Conservation (phyloP, 1,140 invertebrate species). For the Drosophila elegans region DNA sequence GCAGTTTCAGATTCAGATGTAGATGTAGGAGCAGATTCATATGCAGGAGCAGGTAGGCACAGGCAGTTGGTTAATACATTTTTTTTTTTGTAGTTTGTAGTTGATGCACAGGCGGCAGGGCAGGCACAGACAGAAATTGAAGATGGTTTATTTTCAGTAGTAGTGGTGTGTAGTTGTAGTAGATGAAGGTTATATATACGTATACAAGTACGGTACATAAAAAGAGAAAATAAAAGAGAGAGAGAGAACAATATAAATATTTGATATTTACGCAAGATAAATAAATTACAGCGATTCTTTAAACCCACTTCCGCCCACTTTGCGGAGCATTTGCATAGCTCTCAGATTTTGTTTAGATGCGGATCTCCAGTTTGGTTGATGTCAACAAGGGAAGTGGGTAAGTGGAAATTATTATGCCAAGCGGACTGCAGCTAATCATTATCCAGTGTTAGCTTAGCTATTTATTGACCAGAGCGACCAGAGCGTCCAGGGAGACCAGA, state of each 20-base stretch:
- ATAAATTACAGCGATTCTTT: constrained; percentile 71
- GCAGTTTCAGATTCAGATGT: constrained; percentile 8
- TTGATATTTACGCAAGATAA: constrained; percentile 81
- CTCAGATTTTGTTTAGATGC: constrained; percentile 14
- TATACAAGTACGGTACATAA: constrained; percentile 79
- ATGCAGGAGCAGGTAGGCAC: constrained; percentile 32
- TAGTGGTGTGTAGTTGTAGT: constrained; percentile 79
- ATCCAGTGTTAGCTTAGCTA: constrained; percentile 20
- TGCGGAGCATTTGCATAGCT: constrained; percentile 54
- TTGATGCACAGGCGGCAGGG: constrained; percentile 51
- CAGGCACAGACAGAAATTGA: constrained; percentile 77
- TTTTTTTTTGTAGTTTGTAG: constrained; percentile 31
- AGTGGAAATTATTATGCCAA: constrained; percentile 43
- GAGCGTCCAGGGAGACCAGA: constrained; percentile 21
- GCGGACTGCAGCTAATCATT: constrained; percentile 27
- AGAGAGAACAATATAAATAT: constrained; percentile 83
- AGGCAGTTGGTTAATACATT: constrained; percentile 52
- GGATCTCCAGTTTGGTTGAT: constrained; percentile 22
- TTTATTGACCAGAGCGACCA: constrained; percentile 26
- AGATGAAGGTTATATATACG: constrained; percentile 72
- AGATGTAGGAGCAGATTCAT: constrained; percentile 29
- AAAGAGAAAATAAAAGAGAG: constrained; percentile 82
- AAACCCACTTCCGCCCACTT: neutral
- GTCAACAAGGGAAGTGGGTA: constrained; percentile 26
- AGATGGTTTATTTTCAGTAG: constrained; percentile 70